Evolutionary conservation across 2,888 invertebrate species (phyloP).

Genomic region (Amiota communis): DNA sequence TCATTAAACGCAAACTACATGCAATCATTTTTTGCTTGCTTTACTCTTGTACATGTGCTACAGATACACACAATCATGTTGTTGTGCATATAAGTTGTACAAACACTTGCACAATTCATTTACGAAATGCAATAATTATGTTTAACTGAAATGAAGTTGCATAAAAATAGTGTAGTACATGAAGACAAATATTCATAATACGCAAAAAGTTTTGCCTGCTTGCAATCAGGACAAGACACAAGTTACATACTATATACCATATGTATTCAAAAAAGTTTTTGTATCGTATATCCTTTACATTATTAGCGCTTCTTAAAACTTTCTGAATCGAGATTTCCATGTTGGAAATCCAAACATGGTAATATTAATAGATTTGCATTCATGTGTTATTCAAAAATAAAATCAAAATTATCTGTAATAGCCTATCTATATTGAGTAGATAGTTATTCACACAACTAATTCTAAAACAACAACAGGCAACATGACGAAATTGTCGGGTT

Average conservation of each 20-base stretch:
- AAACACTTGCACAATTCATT: conserved; percentile 52
- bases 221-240: not conserved
- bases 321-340: not conserved
- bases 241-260: not conserved
- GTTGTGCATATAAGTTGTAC: not conserved
- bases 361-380: not conserved
- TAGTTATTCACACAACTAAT: too few relatives aligned
- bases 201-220: not conserved
- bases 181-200: not conserved
- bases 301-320: conserved; percentile 4
- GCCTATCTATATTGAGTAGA: too few relatives aligned
- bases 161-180: not conserved
- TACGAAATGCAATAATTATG: conserved; percentile 63
- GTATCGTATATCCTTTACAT: not conserved
- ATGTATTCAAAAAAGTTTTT: not conserved
- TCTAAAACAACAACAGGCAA: too few relatives aligned
- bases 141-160: conserved; percentile 48
- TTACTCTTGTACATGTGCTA: conserved; percentile 30
- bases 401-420: too few relatives aligned
- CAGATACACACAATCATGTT: conserved; percentile 34
- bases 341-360: conserved; percentile 1
- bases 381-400: too few relatives aligned
- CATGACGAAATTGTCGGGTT: too few relatives aligned
- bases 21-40: conserved; percentile 20
- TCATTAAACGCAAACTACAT: not conserved